Evolutionary conservation across 1,140 invertebrate species (phyloP), one percentile per base, ranked within the genome.

Genomic region (Trichonephila clavipes): DNA sequence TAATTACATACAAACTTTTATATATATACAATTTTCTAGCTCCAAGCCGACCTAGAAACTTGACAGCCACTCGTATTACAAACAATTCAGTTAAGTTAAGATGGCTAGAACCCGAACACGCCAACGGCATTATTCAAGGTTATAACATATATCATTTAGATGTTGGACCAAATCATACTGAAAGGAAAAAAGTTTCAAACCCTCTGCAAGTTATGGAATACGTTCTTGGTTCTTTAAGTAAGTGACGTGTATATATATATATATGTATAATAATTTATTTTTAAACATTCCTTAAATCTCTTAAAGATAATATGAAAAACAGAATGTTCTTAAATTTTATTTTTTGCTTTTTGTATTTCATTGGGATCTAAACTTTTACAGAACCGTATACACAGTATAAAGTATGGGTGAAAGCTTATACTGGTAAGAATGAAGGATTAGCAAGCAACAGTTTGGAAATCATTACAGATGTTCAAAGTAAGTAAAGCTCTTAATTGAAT

Each of bases 341-440:
- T 85, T 85, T 58, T 21, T 85, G 19, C 7, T 51, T 62, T 62
- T 51, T 40, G 59, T 18, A 61, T 62, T 64, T 64, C 18, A 21
- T 19, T 82, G 40, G 16, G 18, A 44, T 51, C 40, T 82, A 3
- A 69, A 77, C 51, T 77, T 93, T 96, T 97, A 90, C 96, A 98
- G 98, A 97, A 95, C 97, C 98, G 24, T 97, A 97, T 95, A 98
- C 97, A 2, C 97, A 98, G 81, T 98, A 98, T 95, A 97, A 97
- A 95, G 97, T 99, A 94, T 98, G 97, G 97, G 97, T 98, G 19
- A 97, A 98, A 95, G 98, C 98, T 21, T 97, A 97, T 95, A 97
- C 97, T 6, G 96, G 96, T 95, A 97, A 97, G 95, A 96, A 97
- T 95, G 97, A 98, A 95, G 97, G 97, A 62, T 97, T 97, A 94